These are phyloP conservation scores for Chelonia mydas DNA, from an alignment of 2,797 vertebrate species.

Conservation along the genomic window DNA sequence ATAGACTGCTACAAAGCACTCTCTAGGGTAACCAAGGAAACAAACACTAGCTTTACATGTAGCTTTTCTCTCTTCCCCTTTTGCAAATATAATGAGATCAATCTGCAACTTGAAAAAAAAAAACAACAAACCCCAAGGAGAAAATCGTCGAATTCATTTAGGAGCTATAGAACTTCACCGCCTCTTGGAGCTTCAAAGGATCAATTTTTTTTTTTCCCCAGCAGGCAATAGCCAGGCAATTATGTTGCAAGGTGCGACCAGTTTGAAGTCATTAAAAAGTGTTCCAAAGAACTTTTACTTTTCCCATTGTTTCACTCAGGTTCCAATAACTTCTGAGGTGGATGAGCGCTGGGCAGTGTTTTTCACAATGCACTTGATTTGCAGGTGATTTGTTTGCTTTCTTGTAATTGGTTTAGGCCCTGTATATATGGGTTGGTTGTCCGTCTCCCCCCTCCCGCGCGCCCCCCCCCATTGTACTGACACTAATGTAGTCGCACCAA, in stretches of 20 bases:
- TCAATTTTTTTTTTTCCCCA: background rate
- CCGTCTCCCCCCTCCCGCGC: no score
- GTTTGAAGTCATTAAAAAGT: background rate
- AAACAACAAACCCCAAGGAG: background rate
- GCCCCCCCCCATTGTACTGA: background rate
- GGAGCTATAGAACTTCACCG: background rate
- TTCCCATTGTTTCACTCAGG: background rate
- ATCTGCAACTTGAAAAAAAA: background rate
- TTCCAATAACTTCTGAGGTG: background rate
- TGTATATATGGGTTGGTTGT: background rate
- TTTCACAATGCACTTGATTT: background rate
- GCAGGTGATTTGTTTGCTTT: background rate
- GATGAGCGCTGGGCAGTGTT: background rate
- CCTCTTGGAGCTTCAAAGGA: background rate
- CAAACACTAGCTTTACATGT: background rate
- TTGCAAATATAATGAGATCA: background rate
- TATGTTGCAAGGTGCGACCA: background rate
- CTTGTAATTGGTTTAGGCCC: background rate
- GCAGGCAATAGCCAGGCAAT: background rate
- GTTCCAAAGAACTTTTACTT: background rate
- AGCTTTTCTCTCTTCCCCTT: background rate
- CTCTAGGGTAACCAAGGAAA: conserved; percentile 6
- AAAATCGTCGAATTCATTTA: background rate
- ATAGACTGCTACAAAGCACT: background rate
- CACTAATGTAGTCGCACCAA: background rate